phyloP scores from a whole-genome alignment of 2,888 invertebrate genomes.

The Anarsia innoxiella region DNA sequence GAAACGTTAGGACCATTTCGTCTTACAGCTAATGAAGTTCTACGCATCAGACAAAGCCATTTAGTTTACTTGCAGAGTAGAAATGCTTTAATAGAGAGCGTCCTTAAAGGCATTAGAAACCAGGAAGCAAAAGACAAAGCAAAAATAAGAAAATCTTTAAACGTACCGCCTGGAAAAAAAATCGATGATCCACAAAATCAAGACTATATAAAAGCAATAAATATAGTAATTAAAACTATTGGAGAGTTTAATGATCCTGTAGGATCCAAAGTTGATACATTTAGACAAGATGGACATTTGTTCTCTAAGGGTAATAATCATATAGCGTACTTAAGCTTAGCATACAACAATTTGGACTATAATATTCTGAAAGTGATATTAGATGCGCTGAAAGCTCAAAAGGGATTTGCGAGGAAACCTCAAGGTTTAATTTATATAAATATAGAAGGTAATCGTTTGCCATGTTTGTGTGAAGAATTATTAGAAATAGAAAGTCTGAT shows the following conservation, averaged over 20 bases:
- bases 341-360: conserved; percentile 1
- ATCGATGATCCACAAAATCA: neutral
- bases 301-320: neutral
- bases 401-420: neutral
- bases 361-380: neutral
- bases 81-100: neutral
- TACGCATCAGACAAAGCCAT: neutral
- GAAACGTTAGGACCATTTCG: neutral
- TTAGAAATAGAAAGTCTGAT: no score
- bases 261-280: neutral
- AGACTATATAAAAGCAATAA: neutral
- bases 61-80: no score
- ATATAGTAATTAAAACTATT: neutral
- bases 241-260: neutral
- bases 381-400: neutral
- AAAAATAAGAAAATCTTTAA: neutral
- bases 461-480: no score
- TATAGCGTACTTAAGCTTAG: conserved; percentile 1
- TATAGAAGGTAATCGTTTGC: conserved; percentile 7
- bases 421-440: conserved; percentile 1
- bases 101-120: neutral
- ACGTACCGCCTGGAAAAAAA: neutral
- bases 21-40: neutral
- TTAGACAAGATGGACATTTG: neutral
- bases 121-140: neutral